Evolutionary conservation across 2,888 invertebrate species (phyloP), one percentile per base, ranked within the genome.

Genomic region (Prionchulus punctatus): DNA sequence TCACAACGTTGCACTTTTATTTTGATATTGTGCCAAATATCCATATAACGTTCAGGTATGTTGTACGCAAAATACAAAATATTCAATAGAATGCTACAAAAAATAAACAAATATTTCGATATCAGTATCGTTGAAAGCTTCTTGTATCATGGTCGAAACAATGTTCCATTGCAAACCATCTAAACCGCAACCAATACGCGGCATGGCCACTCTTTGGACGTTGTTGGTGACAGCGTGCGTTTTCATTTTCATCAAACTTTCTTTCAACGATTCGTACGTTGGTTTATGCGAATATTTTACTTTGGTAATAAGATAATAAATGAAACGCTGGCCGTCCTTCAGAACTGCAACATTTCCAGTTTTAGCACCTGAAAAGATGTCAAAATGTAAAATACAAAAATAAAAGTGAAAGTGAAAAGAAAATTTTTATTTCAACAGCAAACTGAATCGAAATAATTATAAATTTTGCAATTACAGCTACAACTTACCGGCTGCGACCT

Each of bases 141-240:
- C 70, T 43, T 72, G 70, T 3, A 82, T 63, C 64, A 79, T 72
- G 0, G 65, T 64, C 58, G 72, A 75, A 0, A 82, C 82, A 30
- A 73, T 72, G 1, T 67, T 66, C 82, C 82, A 83, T 59, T 80
- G 73, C 2, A 83, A 72, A 23, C 77, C 71, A 68, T 82, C 82
- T 43, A 82, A 74, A 31, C 82, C 82, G 65, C 81, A 82, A 1
- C 82, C 82, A 60, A 82, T 79, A 57, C 74, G 71, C 0, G 82
- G 82, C 67, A 82, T 79, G 1, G 81, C 79, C 56, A 82, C 62
- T 49, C 77, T 73, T 30, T 68, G 69, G 0, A 82, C 77, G 7
- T 73, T 64, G 60, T 79, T 68, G 55, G 73, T 61, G 30, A 71
- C 64, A 59, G 76, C 72, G 60, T 77, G 56, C 21, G 12, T 21